Base-by-base conservation (phyloP, 2,797 vertebrate genomes). In the Sternarchorhynchus goeldii region DNA sequence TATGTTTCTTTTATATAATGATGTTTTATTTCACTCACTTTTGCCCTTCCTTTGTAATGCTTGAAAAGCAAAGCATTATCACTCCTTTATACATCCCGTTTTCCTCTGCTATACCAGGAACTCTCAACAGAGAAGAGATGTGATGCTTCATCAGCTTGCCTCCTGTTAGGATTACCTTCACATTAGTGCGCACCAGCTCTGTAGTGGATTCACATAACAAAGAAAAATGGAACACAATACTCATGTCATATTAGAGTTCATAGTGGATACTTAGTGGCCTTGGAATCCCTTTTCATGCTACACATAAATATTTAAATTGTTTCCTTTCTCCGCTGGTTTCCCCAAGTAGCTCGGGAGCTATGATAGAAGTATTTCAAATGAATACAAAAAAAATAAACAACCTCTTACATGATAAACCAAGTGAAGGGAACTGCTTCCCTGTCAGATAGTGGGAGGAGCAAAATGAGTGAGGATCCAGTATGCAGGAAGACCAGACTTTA, bases 211-310 rank as follows among this genome's bases (percentile, higher is more conserved):
- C 58, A 75, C 34, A 75, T 67, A 76, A 74, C 64, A 73, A 53
- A 68, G 69, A 50, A 50, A 50, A 64, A 78, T 56, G 69, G 75
- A 82, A 79, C 79, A 65, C 69, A 71, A 79, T 55, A 68, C 81
- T 75, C 31, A 39, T 67, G 76, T 75, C 71, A 73, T 67, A 62
- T 63, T 79, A n/a, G 56, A 81, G 73, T 75, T 77, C 79, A 41
- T 68, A 50, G 45, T 65, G 78, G 69, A 53, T 80, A 57, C 71
- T 70, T 67, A 65, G 41, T 75, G 57, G 75, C 79, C 71, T 76
- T 64, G 21, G 76, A 76, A 80, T 75, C 90, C 82, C 83, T 87
- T 88, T 69, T 90, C 87, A 76, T 83, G 84, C 82, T 91, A 85
- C 80, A 88, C 79, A 78, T 81, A 74, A 72, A 80, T 77, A 75